Percentiles rank a stretch among this genome's conserved stretches.
Evolutionary conservation across 2,113 vertebrate genomes (phyloP).

Genomic region (Cyanocitta stelleri): DNA sequence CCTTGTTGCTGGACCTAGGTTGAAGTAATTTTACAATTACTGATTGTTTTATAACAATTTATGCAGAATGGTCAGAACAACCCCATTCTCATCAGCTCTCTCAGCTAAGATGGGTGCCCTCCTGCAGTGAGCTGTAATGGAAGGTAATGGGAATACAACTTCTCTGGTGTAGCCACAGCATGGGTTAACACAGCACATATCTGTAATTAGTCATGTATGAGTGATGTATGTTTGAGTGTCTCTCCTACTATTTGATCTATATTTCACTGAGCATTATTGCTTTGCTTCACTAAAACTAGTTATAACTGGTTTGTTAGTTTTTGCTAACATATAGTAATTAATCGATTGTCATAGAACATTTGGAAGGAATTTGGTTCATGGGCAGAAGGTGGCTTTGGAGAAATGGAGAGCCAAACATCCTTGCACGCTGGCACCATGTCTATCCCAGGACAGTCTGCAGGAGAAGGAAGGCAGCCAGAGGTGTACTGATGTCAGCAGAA

Average conservation of each 20-base stretch:
- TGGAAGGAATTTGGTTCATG: neutral
- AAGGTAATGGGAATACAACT: neutral
- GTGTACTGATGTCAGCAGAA: neutral
- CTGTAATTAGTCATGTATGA: neutral
- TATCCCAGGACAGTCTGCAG: neutral
- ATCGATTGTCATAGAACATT: neutral
- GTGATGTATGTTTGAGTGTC: rapidly evolving
- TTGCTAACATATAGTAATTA: neutral
- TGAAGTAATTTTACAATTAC: neutral
- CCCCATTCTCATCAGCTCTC: neutral
- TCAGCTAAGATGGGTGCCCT: neutral
- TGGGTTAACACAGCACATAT: neutral
- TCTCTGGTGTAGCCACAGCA: neutral
- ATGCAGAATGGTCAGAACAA: neutral
- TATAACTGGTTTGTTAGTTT: neutral
- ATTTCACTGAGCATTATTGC: neutral
- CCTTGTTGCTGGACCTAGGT: neutral
- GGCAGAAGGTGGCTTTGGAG: neutral
- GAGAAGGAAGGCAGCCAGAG: neutral
- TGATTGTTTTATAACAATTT: neutral
- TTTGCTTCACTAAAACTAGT: neutral
- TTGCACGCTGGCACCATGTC: neutral
- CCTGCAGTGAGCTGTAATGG: neutral
- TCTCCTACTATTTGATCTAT: neutral
- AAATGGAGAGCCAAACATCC: neutral